Conservation (phyloP, 2,113 vertebrate species). For the Centropus bengalensis region DNA sequence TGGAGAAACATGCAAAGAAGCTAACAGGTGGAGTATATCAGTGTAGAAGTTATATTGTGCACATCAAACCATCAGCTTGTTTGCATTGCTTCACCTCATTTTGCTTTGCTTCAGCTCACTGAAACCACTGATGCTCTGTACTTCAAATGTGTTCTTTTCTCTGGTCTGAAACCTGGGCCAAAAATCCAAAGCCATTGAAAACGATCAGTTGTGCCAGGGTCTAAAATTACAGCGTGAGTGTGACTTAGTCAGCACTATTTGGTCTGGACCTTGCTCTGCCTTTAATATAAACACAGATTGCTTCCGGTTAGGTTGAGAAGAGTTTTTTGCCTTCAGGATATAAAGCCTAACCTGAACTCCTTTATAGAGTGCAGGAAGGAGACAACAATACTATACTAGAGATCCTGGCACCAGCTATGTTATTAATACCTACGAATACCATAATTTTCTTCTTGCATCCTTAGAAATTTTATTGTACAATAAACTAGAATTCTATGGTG, state of each 20-base stretch:
- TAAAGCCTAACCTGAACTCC: background rate
- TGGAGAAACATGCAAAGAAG: background rate
- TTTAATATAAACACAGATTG: background rate
- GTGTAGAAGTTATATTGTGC: background rate
- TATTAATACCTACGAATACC: background rate
- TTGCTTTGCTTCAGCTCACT: background rate
- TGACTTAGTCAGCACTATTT: background rate
- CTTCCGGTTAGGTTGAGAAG: background rate
- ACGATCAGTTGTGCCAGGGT: rapidly evolving
- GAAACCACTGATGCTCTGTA: background rate
- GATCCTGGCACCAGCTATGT: background rate
- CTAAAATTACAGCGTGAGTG: background rate
- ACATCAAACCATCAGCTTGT: no score
- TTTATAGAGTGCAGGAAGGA: background rate
- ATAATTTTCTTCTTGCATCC: background rate
- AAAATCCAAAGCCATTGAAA: background rate
- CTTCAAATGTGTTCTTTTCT: background rate
- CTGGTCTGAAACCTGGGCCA: background rate
- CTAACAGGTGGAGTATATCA: background rate
- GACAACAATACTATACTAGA: background rate
- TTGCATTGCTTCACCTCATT: background rate
- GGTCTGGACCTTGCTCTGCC: background rate
- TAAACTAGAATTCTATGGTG: background rate
- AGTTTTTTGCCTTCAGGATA: background rate
- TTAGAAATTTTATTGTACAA: background rate